Evolutionary conservation across 2,888 invertebrate genomes (phyloP).

Genomic region (Chirona hameri): DNA sequence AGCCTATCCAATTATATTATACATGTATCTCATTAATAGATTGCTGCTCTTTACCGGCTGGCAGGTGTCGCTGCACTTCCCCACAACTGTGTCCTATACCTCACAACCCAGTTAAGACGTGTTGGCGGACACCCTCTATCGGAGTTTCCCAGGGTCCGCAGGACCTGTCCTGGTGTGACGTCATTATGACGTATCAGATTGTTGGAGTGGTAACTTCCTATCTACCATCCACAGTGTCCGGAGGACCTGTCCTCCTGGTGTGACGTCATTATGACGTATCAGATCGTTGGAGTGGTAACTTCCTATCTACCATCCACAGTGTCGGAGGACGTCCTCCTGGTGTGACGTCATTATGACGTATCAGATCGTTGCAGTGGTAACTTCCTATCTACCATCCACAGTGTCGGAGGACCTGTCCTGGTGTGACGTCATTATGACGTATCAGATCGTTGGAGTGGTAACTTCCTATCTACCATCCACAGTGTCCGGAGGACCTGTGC

Average conservation of each 20-base stretch:
- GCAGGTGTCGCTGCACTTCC: too few relatives aligned
- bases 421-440: conserved; percentile 78
- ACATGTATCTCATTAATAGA: too few relatives aligned
- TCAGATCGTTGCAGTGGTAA: too few relatives aligned
- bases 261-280: conserved; percentile 69
- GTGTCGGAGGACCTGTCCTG: conserved; percentile 38
- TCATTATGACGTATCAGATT: too few relatives aligned
- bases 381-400: too few relatives aligned
- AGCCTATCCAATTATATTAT: too few relatives aligned
- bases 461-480: too few relatives aligned
- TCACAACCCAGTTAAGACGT: too few relatives aligned
- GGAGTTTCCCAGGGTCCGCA: conserved; percentile 52
- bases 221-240: conserved; percentile 78
- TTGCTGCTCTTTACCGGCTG: too few relatives aligned
- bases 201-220: too few relatives aligned
- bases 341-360: conserved; percentile 97
- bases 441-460: too few relatives aligned
- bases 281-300: background rate
- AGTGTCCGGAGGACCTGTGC: conserved; percentile 39
- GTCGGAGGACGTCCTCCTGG: conserved; percentile 86
- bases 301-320: conserved; percentile 53
- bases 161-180: conserved; percentile 93
- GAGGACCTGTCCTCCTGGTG: conserved; percentile 95
- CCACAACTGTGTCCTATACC: too few relatives aligned
- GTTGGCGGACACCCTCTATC: conserved; percentile 51